These are phyloP conservation scores for Acrobasis repandana DNA, from an alignment of 2,888 invertebrate species.

Conservation along the genomic window DNA sequence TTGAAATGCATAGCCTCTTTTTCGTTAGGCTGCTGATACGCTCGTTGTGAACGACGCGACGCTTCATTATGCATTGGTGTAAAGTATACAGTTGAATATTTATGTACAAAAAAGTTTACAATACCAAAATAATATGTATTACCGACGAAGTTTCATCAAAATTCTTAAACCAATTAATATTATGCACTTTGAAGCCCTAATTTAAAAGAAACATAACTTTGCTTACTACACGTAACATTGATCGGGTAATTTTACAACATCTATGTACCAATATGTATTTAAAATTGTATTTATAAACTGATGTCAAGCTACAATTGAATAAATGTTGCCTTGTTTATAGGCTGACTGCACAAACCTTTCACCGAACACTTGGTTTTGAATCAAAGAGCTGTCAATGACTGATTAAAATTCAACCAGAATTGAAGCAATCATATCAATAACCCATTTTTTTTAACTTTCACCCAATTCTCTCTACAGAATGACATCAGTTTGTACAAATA, in stretches of 20 bases:
- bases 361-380: neutral
- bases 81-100: conserved; percentile 15
- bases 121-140: conserved; percentile 45
- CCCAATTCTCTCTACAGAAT: neutral
- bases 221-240: conserved; percentile 57
- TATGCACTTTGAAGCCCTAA: conserved; percentile 64
- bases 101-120: conserved; percentile 33
- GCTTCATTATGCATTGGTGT: conserved; percentile 16
- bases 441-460: neutral
- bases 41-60: neutral
- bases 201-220: conserved; percentile 58
- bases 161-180: conserved; percentile 46
- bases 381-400: neutral
- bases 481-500: conserved; percentile 19
- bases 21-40: neutral
- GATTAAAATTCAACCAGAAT: neutral
- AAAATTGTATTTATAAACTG: conserved; percentile 20
- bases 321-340: neutral
- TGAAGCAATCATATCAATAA: neutral
- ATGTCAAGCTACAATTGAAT: conserved; percentile 1
- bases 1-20: too few relatives aligned
- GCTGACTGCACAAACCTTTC: neutral
- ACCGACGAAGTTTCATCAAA: conserved; percentile 44
- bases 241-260: conserved; percentile 41
- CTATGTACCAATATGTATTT: conserved; percentile 25